phyloP scores from a whole-genome alignment of 2,888 invertebrate genomes.

The Hofmannophila pseudospretella region DNA sequence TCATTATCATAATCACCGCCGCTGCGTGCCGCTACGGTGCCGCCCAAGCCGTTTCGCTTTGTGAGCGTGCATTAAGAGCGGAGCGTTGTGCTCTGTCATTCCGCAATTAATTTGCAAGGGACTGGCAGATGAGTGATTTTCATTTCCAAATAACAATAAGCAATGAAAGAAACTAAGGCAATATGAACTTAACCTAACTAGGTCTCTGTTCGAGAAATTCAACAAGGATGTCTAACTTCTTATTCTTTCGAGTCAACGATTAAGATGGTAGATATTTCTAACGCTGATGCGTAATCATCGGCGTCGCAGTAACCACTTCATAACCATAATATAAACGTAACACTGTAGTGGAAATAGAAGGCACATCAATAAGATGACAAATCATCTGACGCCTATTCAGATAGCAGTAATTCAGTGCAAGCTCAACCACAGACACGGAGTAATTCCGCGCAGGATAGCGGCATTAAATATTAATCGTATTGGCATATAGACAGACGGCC shows the following conservation, averaged over 20 bases:
- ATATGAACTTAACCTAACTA: background rate
- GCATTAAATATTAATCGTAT: constrained; percentile 73
- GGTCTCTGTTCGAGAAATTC: too few species aligned
- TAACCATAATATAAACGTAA: too few species aligned
- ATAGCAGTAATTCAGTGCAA: constrained; percentile 62
- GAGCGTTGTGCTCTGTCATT: constrained; percentile 70
- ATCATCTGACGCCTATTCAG: constrained; percentile 52
- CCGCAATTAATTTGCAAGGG: constrained; percentile 69
- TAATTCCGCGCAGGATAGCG: constrained; percentile 63
- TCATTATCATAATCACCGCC: constrained; percentile 76
- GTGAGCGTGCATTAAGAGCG: constrained; percentile 70
- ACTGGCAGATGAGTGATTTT: constrained; percentile 48
- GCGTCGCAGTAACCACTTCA: too few species aligned
- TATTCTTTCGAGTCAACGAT: too few species aligned
- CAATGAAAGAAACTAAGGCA: background rate
- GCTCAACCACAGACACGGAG: constrained; percentile 60
- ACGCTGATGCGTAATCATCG: too few species aligned
- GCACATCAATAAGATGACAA: constrained; percentile 30
- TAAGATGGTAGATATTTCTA: too few species aligned
- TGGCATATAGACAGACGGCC: constrained; percentile 65
- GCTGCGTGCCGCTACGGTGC: constrained; percentile 61
- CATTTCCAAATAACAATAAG: constrained; percentile 25
- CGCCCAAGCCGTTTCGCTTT: constrained; percentile 72
- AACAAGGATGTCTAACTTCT: too few species aligned
- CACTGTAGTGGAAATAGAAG: background rate